Evolutionary conservation across 2,797 vertebrate genomes (phyloP).

Genomic region (Percopsis omiscomaycus): DNA sequence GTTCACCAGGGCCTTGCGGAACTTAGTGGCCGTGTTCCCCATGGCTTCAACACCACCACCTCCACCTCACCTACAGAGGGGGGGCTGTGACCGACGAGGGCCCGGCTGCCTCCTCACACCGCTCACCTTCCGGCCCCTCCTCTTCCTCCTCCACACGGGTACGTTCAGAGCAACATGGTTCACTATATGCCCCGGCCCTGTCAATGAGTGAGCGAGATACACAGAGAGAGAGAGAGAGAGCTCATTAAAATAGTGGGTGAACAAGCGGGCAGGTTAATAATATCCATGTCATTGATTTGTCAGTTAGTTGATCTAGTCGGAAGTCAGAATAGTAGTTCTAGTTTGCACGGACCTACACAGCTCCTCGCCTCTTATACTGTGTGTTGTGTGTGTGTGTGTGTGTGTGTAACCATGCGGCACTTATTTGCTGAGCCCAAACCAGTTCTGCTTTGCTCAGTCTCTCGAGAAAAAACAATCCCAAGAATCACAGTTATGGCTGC

Average conservation of each 20-base stretch:
- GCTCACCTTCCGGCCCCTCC: slow-evolving; percentile 24
- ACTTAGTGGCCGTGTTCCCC: slow-evolving; percentile 99
- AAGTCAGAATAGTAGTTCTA: slow-evolving; percentile 36
- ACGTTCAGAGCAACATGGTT: slow-evolving; percentile 69
- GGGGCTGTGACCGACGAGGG: slow-evolving; percentile 25
- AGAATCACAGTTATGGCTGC: slow-evolving; percentile 34
- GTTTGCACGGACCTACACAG: slow-evolving; percentile 27
- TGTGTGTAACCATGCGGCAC: slow-evolving; percentile 39
- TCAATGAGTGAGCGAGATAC: slow-evolving; percentile 25
- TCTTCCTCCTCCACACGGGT: slow-evolving; percentile 50
- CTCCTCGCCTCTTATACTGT: slow-evolving; percentile 27
- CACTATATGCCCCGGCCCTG: slow-evolving; percentile 52
- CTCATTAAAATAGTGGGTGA: not conserved
- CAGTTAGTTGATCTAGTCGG: slow-evolving; percentile 53
- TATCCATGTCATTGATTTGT: slow-evolving; percentile 58
- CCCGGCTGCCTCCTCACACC: slow-evolving; percentile 21
- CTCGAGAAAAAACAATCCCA: slow-evolving; percentile 30
- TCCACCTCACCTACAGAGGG: slow-evolving; percentile 13
- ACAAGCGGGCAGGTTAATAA: slow-evolving; percentile 53
- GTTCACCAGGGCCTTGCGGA: slow-evolving; percentile 95
- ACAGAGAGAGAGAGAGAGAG: slow-evolving; percentile 40
- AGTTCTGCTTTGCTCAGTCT: slow-evolving; percentile 37
- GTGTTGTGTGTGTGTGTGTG: slow-evolving; percentile 12
- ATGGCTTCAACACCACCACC: slow-evolving; percentile 72
- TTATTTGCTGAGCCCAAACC: slow-evolving; percentile 35